Conservation (phyloP, 2,888 invertebrate genomes). For the Perithous albicinctus region DNA sequence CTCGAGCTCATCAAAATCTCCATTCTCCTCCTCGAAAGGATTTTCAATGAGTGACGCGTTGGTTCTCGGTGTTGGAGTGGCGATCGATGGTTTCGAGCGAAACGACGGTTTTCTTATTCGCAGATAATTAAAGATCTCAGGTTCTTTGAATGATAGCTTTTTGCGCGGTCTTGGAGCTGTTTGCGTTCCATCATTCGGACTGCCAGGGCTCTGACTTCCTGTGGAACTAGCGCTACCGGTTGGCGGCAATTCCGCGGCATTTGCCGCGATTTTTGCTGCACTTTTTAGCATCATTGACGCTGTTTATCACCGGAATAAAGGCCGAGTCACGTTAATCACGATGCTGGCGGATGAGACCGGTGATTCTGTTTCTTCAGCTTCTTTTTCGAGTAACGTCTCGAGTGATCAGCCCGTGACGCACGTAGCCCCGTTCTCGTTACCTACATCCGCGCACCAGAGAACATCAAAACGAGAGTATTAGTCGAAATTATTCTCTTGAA, state of each 20-base stretch:
- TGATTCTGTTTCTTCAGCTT: not conserved
- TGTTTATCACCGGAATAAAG: slow-evolving; percentile 12
- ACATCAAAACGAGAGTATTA: slow-evolving; percentile 35
- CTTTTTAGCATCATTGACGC: slow-evolving; percentile 71
- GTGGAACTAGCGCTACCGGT: slow-evolving; percentile 78
- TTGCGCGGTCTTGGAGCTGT: slow-evolving; percentile 88
- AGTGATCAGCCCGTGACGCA: slow-evolving; percentile 51
- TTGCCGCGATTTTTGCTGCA: slow-evolving; percentile 68
- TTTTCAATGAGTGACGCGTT: slow-evolving; percentile 75
- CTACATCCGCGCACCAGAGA: slow-evolving; percentile 60
- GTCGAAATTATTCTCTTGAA: slow-evolving; percentile 28
- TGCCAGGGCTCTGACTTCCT: slow-evolving; percentile 81
- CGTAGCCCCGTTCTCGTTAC: slow-evolving; percentile 56
- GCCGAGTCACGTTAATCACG: slow-evolving; percentile 20
- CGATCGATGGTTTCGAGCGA: slow-evolving; percentile 59
- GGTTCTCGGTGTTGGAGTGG: slow-evolving; percentile 65
- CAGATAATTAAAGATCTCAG: slow-evolving; percentile 88
- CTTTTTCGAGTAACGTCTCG: slow-evolving; percentile 26
- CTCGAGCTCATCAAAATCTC: slow-evolving; percentile 82
- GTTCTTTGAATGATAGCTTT: slow-evolving; percentile 94
- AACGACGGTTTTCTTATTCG: slow-evolving; percentile 78
- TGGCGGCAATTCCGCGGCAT: slow-evolving; percentile 58
- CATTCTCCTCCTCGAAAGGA: slow-evolving; percentile 80
- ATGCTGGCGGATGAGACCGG: not conserved
- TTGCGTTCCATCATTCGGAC: slow-evolving; percentile 80